Evolutionary conservation across 37 sponge, comb jelly and placozoan genomes (phyloP).

Genomic region (Ephydatia muelleri): DNA sequence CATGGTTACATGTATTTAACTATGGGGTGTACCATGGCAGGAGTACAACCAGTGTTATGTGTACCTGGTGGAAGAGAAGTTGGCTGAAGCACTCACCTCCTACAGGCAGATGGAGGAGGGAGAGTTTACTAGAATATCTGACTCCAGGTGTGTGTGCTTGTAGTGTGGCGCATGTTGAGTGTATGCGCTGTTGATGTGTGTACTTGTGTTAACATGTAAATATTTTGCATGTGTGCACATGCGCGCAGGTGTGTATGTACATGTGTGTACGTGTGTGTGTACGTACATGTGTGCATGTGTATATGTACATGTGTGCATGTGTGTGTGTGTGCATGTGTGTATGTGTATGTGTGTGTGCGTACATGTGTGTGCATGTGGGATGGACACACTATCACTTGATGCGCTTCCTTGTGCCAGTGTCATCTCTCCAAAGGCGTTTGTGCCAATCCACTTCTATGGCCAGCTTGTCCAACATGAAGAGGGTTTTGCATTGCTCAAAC

Average conservation of each 20-base stretch:
- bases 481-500: constrained; percentile 70
- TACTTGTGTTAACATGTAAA: background rate
- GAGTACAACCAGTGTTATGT: constrained; percentile 78
- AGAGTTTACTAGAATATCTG: constrained; percentile 58
- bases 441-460: constrained; percentile 87
- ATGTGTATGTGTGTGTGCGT: background rate
- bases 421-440: constrained; percentile 54
- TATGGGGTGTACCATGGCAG: background rate
- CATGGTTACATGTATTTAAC: background rate
- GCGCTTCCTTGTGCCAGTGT: background rate
- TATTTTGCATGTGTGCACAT: background rate
- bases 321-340: background rate
- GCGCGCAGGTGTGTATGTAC: too few relatives aligned
- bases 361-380: background rate
- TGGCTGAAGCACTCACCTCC: constrained; percentile 74
- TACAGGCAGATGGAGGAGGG: constrained; percentile 56
- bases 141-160: constrained; percentile 26
- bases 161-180: background rate
- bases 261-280: background rate
- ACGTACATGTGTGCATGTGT: background rate
- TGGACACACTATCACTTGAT: background rate
- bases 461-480: constrained; percentile 78
- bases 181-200: background rate
- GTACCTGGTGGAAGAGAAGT: constrained; percentile 63
- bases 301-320: background rate